A percentile compares a stretch with the other conserved stretches of the same genome.
These are phyloP conservation scores for Perdita meconis DNA, from an alignment of 2,888 invertebrate species.

Conservation along the genomic window DNA sequence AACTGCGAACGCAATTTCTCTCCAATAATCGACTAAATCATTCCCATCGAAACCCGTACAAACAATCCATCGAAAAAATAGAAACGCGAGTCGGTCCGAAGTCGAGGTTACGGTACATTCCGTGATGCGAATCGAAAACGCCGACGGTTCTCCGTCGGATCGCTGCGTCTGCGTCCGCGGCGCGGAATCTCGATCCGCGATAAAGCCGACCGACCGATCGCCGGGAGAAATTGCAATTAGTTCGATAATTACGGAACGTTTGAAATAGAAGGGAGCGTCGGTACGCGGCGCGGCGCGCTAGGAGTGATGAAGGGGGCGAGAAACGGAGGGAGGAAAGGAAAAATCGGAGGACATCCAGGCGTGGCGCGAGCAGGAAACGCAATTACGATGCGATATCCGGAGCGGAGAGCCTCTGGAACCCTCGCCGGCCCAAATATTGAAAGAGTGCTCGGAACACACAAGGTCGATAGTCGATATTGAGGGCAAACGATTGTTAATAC, in stretches of 20 bases:
- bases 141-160: background rate
- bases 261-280: conserved; percentile 38
- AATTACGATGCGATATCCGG: conserved; percentile 55
- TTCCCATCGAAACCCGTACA: no score
- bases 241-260: conserved; percentile 47
- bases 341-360: conserved; percentile 24
- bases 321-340: conserved; percentile 2
- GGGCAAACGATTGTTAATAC: conserved; percentile 43
- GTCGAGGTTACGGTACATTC: conserved; percentile 13
- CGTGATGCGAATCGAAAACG: background rate
- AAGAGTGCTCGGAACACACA: conserved; percentile 28
- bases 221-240: conserved; percentile 47
- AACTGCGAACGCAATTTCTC: no score
- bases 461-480: conserved; percentile 34
- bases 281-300: no score
- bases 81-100: background rate
- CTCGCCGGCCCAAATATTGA: conserved; percentile 46
- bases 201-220: background rate
- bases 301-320: background rate
- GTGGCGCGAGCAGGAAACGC: conserved; percentile 19
- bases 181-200: background rate
- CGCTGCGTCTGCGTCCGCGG: background rate
- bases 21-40: no score
- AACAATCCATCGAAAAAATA: no score
- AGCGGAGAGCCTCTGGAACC: conserved; percentile 9